phyloP scores from a whole-genome alignment of 2,888 invertebrate genomes.

The Acleris cristana region DNA sequence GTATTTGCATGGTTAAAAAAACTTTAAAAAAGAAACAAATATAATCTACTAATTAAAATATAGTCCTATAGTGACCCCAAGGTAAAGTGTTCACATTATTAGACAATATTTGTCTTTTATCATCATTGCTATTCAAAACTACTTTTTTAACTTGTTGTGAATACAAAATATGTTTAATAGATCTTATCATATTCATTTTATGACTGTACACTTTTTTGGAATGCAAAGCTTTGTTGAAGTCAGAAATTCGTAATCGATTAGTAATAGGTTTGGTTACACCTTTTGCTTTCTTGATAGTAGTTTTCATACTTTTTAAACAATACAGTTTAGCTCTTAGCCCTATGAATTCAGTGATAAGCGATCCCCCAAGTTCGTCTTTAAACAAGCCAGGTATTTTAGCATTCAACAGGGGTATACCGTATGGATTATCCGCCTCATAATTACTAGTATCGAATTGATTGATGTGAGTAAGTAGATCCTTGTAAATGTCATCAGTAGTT shows the following conservation, averaged over 20 bases:
- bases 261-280: too few relatives aligned
- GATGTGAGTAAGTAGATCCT: too few relatives aligned
- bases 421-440: too few relatives aligned
- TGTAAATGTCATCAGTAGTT: too few relatives aligned
- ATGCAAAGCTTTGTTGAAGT: too few relatives aligned
- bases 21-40: too few relatives aligned
- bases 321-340: constrained; percentile 32
- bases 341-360: constrained; percentile 25
- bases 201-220: too few relatives aligned
- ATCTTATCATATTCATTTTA: constrained; percentile 38
- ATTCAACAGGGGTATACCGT: too few relatives aligned
- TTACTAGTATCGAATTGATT: too few relatives aligned
- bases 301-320: constrained; percentile 4
- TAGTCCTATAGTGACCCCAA: constrained; percentile 15
- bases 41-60: neutral
- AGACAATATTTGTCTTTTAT: constrained; percentile 29
- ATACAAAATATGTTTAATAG: constrained; percentile 26
- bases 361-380: constrained; percentile 31
- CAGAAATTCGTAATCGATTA: too few relatives aligned
- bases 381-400: constrained; percentile 29
- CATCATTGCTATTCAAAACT: constrained; percentile 34
- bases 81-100: constrained; percentile 33
- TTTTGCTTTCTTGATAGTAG: constrained; percentile 5
- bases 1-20: too few relatives aligned
- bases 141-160: too few relatives aligned